A percentile compares a stretch with the other conserved stretches of the same genome.
Evolutionary conservation across 2,888 invertebrate species (phyloP).

Genomic region (Herminia tarsipennalis): DNA sequence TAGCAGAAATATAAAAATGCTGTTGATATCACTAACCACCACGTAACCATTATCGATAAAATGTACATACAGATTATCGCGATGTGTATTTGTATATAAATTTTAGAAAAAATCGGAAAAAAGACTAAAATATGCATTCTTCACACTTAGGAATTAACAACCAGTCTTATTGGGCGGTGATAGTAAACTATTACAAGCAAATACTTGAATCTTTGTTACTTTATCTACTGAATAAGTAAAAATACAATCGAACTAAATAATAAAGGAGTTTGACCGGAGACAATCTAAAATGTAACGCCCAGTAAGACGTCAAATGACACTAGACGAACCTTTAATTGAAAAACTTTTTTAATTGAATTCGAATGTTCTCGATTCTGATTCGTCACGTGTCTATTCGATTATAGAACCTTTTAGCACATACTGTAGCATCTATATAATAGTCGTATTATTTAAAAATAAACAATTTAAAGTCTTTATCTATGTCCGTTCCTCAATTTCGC

Average conservation of each 20-base stretch:
- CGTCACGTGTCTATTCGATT: conserved; percentile 47
- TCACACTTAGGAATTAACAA: conserved; percentile 43
- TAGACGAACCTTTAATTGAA: conserved; percentile 33
- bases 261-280: conserved; percentile 20
- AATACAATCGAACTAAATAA: conserved; percentile 28
- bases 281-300: conserved; percentile 36
- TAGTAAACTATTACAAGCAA: conserved; percentile 37
- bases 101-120: conserved; percentile 63
- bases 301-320: conserved; percentile 38
- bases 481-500: conserved; percentile 84
- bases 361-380: conserved; percentile 36
- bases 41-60: conserved; percentile 32
- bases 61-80: conserved; percentile 54
- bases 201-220: conserved; percentile 29
- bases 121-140: conserved; percentile 58
- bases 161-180: conserved; percentile 51
- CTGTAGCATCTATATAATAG: conserved; percentile 65
- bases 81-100: conserved; percentile 72
- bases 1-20: conserved; percentile 37
- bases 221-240: conserved; percentile 26
- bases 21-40: conserved; percentile 32
- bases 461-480: conserved; percentile 76
- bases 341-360: conserved; percentile 34
- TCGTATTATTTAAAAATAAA: conserved; percentile 69
- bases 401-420: conserved; percentile 59